Evolutionary conservation across 2,113 vertebrate genomes (phyloP).

Genomic region (Oreochromis tanganicae): DNA sequence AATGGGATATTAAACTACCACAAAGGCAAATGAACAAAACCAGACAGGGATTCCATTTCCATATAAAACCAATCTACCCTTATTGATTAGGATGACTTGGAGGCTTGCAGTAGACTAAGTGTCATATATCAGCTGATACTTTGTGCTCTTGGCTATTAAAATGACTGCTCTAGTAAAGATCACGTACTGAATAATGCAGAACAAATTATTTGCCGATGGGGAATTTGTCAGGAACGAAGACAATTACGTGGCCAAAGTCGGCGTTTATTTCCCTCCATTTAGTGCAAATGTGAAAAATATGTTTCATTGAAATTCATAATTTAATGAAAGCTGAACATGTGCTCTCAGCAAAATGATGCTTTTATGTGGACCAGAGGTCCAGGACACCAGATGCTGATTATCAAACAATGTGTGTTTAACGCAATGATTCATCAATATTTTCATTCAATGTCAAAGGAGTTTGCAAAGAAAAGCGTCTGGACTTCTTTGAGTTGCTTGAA

Average conservation of each 20-base stretch:
- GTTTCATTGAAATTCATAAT: background rate
- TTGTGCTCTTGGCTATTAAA: background rate
- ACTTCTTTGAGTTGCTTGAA: too few relatives aligned
- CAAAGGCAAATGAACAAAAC: background rate
- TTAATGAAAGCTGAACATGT: background rate
- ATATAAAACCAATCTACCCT: background rate
- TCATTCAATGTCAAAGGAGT: too few relatives aligned
- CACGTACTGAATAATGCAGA: background rate
- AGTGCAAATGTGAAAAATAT: background rate
- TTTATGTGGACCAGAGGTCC: background rate
- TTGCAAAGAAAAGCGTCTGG: too few relatives aligned
- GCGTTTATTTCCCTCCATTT: background rate
- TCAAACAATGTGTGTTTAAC: background rate
- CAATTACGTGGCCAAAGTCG: background rate
- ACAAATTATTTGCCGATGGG: background rate
- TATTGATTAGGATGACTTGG: background rate
- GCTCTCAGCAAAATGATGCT: background rate
- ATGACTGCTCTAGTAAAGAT: background rate
- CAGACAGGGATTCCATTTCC: background rate
- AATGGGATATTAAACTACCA: background rate
- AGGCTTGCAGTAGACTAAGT: background rate
- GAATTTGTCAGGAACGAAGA: background rate
- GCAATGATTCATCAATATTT: background rate
- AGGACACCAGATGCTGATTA: background rate
- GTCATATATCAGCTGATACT: background rate